Conservation (phyloP, 2,888 invertebrate species). For the Uropetala carovei region DNA sequence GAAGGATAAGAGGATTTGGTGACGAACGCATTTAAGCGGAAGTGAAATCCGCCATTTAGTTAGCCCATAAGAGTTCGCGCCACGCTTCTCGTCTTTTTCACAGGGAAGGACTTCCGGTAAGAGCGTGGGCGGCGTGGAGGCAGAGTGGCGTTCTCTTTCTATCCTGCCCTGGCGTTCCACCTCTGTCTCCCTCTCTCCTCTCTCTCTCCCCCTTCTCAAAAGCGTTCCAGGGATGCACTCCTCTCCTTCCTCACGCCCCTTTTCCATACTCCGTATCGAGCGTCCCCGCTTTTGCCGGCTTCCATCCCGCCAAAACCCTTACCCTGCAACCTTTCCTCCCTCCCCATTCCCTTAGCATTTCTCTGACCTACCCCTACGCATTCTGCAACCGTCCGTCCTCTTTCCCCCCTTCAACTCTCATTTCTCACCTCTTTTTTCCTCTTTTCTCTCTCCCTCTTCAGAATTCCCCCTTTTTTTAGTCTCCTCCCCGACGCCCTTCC, state of each 20-base stretch:
- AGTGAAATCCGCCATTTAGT: no score
- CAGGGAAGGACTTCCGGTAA: no score
- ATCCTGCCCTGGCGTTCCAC: no score
- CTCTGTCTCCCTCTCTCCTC: background rate
- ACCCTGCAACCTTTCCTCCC: background rate
- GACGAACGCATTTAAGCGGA: no score
- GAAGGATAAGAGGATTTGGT: no score
- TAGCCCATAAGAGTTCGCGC: no score
- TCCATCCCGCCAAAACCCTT: background rate
- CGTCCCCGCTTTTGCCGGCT: conserved; percentile 23
- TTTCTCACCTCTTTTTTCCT: background rate
- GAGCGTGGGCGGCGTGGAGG: no score
- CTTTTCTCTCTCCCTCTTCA: background rate
- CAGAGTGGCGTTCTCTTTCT: no score
- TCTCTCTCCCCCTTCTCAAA: no score
- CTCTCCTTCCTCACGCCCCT: background rate
- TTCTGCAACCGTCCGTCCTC: background rate
- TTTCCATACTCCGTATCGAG: conserved; percentile 31
- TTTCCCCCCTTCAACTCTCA: background rate
- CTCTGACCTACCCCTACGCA: conserved; percentile 60
- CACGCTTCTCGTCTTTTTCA: no score
- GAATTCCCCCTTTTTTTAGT: background rate
- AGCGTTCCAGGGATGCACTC: background rate
- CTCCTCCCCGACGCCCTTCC: background rate
- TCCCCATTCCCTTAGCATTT: background rate